Evolutionary conservation across 2,888 invertebrate genomes (phyloP), one percentile per base, ranked within the genome.

Genomic region (Drosophila mimetica): DNA sequence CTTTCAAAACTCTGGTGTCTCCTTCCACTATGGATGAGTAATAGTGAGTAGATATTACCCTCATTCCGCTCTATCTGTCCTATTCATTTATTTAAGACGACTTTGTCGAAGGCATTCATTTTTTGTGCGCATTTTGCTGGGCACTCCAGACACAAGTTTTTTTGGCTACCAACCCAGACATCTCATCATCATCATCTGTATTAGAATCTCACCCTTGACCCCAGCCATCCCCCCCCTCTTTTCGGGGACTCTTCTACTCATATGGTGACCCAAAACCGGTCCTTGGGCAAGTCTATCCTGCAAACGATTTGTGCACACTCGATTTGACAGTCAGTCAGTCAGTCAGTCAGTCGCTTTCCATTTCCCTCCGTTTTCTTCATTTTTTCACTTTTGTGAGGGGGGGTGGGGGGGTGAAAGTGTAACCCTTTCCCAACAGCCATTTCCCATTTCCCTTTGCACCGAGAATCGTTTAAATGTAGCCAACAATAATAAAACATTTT

Each of bases 241-340:
- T n/a, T 52, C 9, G 32, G 20, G 11, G 5, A 30, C 30, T 53
- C 11, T 2, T 53, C 11, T 2, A 14, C 44, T 34, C 59, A 57
- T 16, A 30, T 63, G 51, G 51, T 64, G 64, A 50, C 63, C 61
- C 48, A 22, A 66, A 69, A 70, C 25, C 25, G 48, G 39, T 34
- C 46, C 41, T 42, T 28, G 42, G 50, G 22, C 46, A 50, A 71
- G 39, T 77, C 61, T 65, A 76, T 78, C 51, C 51, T 67, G 55
- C 63, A 71, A 81, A 76, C 76, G 76, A 81, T 79, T 81, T 78
- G 75, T 64, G 52, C 70, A 71, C 73, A 75, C 66, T 65, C 67
- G 64, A 79, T 79, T 77, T 77, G 78, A 67, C 70, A 73, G 61
- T 69, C 77, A 74, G 59, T 72, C 63, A 63, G 70, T 42, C 42